These are phyloP conservation scores for Agapornis canus DNA, from an alignment of 2,797 vertebrate species.

Conservation along the genomic window DNA sequence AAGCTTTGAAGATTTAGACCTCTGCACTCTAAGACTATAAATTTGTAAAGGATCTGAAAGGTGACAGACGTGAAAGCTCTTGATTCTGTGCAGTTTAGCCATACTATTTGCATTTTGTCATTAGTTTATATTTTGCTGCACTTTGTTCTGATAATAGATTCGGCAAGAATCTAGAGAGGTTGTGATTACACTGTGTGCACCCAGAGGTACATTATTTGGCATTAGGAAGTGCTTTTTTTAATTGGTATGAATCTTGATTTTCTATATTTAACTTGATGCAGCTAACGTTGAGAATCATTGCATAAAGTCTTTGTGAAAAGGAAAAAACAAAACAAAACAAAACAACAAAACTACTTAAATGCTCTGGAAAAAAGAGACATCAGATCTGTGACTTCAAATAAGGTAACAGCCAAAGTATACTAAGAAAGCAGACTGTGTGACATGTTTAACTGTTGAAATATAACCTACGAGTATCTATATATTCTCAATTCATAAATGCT, in stretches of 20 bases:
- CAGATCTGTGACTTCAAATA: constrained; percentile 23
- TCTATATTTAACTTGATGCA: constrained; percentile 15
- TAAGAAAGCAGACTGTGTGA: not conserved
- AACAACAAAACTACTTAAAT: not conserved
- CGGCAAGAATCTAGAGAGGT: constrained; percentile 22
- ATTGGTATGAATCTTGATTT: not conserved
- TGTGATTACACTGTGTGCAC: not conserved
- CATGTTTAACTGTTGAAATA: constrained; percentile 37
- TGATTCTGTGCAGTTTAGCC: constrained; percentile 10
- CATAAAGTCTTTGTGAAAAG: not conserved
- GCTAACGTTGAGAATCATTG: not conserved
- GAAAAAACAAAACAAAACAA: too few relatives aligned
- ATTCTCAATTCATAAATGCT: constrained; percentile 18
- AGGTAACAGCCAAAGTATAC: constrained; percentile 15
- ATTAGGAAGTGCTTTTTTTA: not conserved
- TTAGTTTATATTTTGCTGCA: constrained; percentile 41
- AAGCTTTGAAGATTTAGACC: constrained; percentile 76
- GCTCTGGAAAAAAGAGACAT: not conserved
- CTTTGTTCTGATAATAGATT: constrained; percentile 61
- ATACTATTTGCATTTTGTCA: constrained; percentile 42
- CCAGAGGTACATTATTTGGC: not conserved
- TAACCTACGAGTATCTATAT: constrained; percentile 7
- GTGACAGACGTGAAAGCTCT: constrained; percentile 59
- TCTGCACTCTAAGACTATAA: constrained; percentile 70
- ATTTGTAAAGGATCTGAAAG: constrained; percentile 70